Base-by-base conservation (phyloP, 2,888 invertebrate genomes). In the Hypomecis atomaria region DNA sequence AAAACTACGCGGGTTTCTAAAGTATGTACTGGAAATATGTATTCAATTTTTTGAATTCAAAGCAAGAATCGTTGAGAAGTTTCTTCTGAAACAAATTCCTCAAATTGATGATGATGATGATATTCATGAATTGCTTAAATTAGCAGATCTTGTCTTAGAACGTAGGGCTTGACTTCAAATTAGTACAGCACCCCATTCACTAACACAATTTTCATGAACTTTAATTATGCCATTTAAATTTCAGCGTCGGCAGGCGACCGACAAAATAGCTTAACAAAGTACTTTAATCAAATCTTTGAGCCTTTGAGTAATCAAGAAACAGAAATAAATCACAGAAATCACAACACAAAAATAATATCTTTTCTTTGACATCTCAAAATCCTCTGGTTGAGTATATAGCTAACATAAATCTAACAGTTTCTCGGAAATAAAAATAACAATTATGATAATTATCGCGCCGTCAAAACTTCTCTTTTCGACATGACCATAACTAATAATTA, bases 381-480 rank as follows among this genome's bases (percentile, higher is more conserved):
- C 59, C 64, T 38, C 42, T 52, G 42, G 8, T 40, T 40, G 10
- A 54, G 45, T 10, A 59, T 55, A 65, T 50, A 71, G 62, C 56
- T 67, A 53, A 75, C 71, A 79, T 77, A 81, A 83, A 79, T 77
- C 59, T 66, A 60, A 71, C 59, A 70, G 71, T 71, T 87, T 86
- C 85, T 78, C 61, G 72, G 83, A 87, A 87, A 85, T 79, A 10
- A 76, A 83, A 83, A 70, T 78, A 85, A 83, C 84, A 86, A 88
- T 89, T 88, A 89, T 86, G 80, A 86, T 89, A 87, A 90, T 89
- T 88, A 88, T 87, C 86, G 80, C 84, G 74, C 86, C 80, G 84
- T 82, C 85, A 81, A 79, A 76, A 79, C 76, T 77, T 78, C 80
- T 76, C 78, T 83, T 83, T 80, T 77, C 78, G 79, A 81, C 83